Evolutionary conservation across 2,113 vertebrate species (phyloP).

Genomic region (Plectropomus leopardus): DNA sequence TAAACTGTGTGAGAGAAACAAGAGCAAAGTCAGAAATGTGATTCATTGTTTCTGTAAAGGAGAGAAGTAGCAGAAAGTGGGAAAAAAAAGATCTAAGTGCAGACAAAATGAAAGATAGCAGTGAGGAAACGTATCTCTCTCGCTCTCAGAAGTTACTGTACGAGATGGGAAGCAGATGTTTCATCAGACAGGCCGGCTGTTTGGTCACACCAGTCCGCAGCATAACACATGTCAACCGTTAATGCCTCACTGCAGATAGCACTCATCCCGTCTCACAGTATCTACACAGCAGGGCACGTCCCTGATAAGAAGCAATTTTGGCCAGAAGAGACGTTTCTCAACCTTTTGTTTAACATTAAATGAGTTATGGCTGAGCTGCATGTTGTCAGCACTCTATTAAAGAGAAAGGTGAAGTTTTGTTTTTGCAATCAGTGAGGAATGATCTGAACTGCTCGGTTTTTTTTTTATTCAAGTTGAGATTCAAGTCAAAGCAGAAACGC

Average conservation of each 20-base stretch:
- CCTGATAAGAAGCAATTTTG: slow-evolving; percentile 42
- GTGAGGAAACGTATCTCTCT: slow-evolving; percentile 43
- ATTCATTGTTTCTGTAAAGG: slow-evolving; percentile 46
- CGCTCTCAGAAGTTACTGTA: slow-evolving; percentile 48
- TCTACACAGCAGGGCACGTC: slow-evolving; percentile 37
- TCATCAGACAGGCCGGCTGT: slow-evolving; percentile 37
- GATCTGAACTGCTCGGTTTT: slow-evolving; percentile 7
- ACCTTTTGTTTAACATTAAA: slow-evolving; percentile 52
- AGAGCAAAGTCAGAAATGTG: slow-evolving; percentile 37
- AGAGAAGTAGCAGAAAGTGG: slow-evolving; percentile 33
- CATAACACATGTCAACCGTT: slow-evolving; percentile 61
- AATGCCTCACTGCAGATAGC: slow-evolving; percentile 57
- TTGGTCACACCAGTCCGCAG: slow-evolving; percentile 60
- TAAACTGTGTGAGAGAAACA: slow-evolving; percentile 24
- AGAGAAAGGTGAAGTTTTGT: slow-evolving; percentile 46
- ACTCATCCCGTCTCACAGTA: slow-evolving; percentile 55
- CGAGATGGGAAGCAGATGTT: slow-evolving; percentile 77
- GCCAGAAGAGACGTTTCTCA: slow-evolving; percentile 33
- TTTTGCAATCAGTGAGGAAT: slow-evolving; percentile 54
- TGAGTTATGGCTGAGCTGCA: slow-evolving; percentile 33
- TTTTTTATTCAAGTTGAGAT: slow-evolving; percentile 35
- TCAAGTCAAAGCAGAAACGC: slow-evolving; percentile 26
- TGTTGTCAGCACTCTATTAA: slow-evolving; percentile 46
- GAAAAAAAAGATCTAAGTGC: slow-evolving; percentile 21
- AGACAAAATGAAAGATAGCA: slow-evolving; percentile 55